Evolutionary conservation across 2,888 invertebrate species (phyloP), one percentile per base, ranked within the genome.

Genomic region (Tenthredo livida): DNA sequence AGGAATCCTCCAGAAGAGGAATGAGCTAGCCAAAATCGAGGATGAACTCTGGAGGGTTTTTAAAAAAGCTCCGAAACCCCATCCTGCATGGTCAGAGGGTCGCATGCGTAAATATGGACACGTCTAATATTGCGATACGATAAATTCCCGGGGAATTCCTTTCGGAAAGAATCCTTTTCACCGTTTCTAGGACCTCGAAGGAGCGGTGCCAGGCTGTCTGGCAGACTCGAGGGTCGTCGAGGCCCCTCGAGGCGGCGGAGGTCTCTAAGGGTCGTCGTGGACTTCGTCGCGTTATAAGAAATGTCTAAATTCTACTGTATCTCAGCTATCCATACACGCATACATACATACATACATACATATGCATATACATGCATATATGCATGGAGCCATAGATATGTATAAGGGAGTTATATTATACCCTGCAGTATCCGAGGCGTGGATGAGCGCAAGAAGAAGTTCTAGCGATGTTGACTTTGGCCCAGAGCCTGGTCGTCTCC

Each of bases 401-500:
- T 33, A 33, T 67, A 67, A 67, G 67, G 67, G 67, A 67, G 25
- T 67, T 67, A 67, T 17, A 67, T 77, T 29, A 80, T 80, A 80
- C 61, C 40, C 37, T 58, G 37, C 33, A 40, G 2, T 21, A 40
- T 50, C 7, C 47, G 50, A 54, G 29, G 54, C 47, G 72, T 40
- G 50, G 77, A 77, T 33, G 54, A n/a, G 77, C 33, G 29, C 50
- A 33, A 54, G 54, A 54, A 80, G 37, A 37, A 67, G 50, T 21
- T 70, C 47, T 43, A 70, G 67, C 83, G 29, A 15, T 83, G 83
- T 83, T 83, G 83, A 83, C 43, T 83, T 83, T 83, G 83, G 83
- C 83, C 29, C 43, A 25, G 9, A 83, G 83, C 83, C 83, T 82
- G 86, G 84, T 88, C 90, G 84, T 88, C 90, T 89, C 89, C 90